Evolutionary conservation across 2,888 invertebrate genomes (phyloP).

Genomic region (Harmothoe impar): DNA sequence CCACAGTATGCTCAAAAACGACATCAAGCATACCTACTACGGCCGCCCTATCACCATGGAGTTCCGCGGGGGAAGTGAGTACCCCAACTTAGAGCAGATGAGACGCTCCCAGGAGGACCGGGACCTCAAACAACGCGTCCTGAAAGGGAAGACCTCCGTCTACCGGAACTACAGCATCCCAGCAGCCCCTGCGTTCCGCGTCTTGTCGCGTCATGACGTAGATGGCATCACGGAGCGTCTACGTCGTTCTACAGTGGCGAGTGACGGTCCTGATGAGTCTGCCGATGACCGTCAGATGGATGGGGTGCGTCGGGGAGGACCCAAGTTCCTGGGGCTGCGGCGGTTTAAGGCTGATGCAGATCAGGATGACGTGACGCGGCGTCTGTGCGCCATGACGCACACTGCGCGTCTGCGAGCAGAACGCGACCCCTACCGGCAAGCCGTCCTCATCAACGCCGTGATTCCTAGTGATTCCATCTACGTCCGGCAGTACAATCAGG

Average conservation of each 20-base stretch:
- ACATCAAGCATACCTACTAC: slow-evolving; percentile 78
- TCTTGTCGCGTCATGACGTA: slow-evolving; percentile 74
- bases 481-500: neutral
- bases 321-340: slow-evolving; percentile 31
- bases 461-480: slow-evolving; percentile 53
- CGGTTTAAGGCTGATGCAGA: neutral
- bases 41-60: slow-evolving; percentile 72
- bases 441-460: slow-evolving; percentile 27
- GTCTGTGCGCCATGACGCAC: slow-evolving; percentile 58
- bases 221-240: slow-evolving; percentile 73
- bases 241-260: slow-evolving; percentile 73
- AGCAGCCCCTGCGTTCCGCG: slow-evolving; percentile 76
- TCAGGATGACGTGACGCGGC: neutral
- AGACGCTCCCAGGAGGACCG: slow-evolving; percentile 72
- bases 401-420: slow-evolving; percentile 33
- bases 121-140: slow-evolving; percentile 73
- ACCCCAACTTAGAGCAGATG: slow-evolving; percentile 75
- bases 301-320: neutral
- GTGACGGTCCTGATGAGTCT: slow-evolving; percentile 71
- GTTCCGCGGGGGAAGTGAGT: slow-evolving; percentile 71
- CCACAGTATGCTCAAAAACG: slow-evolving; percentile 66
- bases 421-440: slow-evolving; percentile 47
- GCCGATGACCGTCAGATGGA: slow-evolving; percentile 24
- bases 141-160: slow-evolving; percentile 72
- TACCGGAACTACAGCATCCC: slow-evolving; percentile 76